These are phyloP conservation scores for Gephyroberyx darwinii DNA, from an alignment of 2,797 vertebrate species.

Conservation along the genomic window DNA sequence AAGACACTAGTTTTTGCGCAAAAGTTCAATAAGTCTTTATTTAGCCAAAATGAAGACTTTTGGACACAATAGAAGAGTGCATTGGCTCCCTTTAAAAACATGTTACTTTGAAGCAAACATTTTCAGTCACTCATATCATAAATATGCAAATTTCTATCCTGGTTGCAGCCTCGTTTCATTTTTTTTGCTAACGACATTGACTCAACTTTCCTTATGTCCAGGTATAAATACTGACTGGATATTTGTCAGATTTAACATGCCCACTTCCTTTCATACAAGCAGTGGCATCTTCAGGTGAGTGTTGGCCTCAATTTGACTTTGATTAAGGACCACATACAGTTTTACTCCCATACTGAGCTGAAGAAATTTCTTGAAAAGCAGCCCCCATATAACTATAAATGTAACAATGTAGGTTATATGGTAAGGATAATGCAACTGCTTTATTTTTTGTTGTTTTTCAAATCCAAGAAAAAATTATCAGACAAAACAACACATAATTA, in stretches of 20 bases:
- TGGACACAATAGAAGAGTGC: too few relatives aligned
- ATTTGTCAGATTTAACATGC: neutral
- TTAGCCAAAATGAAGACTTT: too few relatives aligned
- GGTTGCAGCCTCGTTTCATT: slow-evolving; percentile 5
- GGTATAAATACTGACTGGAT: slow-evolving; percentile 58
- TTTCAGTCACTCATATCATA: slow-evolving; percentile 1
- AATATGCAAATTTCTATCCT: slow-evolving; percentile 23
- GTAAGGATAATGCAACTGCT: too few relatives aligned
- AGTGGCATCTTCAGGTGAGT: slow-evolving; percentile 48
- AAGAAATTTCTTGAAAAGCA: too few relatives aligned
- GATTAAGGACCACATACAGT: neutral
- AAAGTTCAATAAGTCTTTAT: too few relatives aligned
- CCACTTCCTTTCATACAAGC: slow-evolving; percentile 11
- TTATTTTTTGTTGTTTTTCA: slow-evolving; percentile 8
- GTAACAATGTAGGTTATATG: too few relatives aligned
- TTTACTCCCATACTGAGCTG: neutral
- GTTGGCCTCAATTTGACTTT: neutral
- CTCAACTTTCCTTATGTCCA: slow-evolving; percentile 14
- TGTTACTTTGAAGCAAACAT: slow-evolving; percentile 32
- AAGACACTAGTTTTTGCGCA: too few relatives aligned
- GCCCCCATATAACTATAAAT: too few relatives aligned
- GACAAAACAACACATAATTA: neutral
- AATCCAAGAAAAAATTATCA: neutral
- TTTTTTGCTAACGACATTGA: slow-evolving; percentile 48
- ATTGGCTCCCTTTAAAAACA: neutral